Conservation (phyloP, 2,888 invertebrate genomes). For the Petrophora chlorosata region DNA sequence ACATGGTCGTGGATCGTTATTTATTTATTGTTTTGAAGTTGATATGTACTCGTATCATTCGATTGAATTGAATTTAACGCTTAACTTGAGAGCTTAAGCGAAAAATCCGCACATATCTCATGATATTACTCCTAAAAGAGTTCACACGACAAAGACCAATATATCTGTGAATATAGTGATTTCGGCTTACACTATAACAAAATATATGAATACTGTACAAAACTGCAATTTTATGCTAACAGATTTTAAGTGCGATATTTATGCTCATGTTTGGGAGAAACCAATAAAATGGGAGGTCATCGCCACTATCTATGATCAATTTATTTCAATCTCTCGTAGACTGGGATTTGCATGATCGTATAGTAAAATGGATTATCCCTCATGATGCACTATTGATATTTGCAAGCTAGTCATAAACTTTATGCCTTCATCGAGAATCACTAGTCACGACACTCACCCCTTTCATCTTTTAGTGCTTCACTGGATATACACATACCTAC, state of each 20-base stretch:
- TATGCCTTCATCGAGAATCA: constrained; percentile 53
- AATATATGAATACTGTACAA: constrained; percentile 5
- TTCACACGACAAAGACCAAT: background rate
- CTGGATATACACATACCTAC: constrained; percentile 8
- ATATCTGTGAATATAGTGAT: background rate
- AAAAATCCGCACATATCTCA: too few relatives aligned
- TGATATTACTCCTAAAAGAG: too few relatives aligned
- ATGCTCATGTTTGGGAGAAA: constrained; percentile 38
- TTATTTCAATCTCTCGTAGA: constrained; percentile 62
- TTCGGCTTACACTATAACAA: background rate
- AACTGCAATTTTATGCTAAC: constrained; percentile 35
- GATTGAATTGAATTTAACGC: too few relatives aligned
- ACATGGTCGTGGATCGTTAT: too few relatives aligned
- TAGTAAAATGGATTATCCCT: constrained; percentile 64
- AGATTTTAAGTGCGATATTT: constrained; percentile 37
- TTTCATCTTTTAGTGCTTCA: constrained; percentile 29
- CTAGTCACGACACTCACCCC: constrained; percentile 43
- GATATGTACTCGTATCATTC: too few relatives aligned
- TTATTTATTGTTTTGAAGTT: too few relatives aligned
- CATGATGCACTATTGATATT: constrained; percentile 67
- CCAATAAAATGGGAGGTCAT: constrained; percentile 46
- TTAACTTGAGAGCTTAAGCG: too few relatives aligned
- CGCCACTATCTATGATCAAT: constrained; percentile 54
- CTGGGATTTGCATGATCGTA: constrained; percentile 62
- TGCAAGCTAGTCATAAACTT: constrained; percentile 58